Evolutionary conservation across 30 jellyfish, hydroid and myxozoan genomes (phyloP).

Genomic region (Morbakka virulenta): DNA sequence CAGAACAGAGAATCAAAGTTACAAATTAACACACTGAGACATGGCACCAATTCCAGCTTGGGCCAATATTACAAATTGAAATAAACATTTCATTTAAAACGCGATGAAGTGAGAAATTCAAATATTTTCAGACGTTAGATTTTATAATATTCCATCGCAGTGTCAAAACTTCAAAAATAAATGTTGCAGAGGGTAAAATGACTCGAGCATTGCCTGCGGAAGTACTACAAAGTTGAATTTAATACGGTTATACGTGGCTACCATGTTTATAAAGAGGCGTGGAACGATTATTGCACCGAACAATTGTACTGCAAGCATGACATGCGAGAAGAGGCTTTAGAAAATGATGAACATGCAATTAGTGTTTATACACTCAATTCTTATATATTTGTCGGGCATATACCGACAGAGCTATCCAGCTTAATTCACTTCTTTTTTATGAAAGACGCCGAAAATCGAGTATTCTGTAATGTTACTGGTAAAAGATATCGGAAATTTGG

Average conservation of each 20-base stretch:
- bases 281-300: not conserved
- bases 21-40: conserved; percentile 14
- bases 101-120: not conserved
- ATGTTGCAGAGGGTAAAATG: not conserved
- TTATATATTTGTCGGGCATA: not conserved
- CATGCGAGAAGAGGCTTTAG: not conserved
- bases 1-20: conserved; percentile 27
- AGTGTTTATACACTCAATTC: not conserved
- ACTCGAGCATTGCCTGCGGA: not conserved
- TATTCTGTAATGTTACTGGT: not conserved
- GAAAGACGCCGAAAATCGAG: not conserved
- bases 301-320: not conserved
- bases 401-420: conserved; percentile 1
- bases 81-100: not conserved
- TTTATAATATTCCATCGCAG: not conserved
- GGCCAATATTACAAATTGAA: conserved; percentile 34
- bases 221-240: not conserved
- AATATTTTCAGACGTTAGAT: not conserved
- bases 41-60: conserved; percentile 51
- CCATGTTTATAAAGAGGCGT: not conserved
- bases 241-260: not conserved
- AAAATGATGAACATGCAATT: not conserved
- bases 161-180: not conserved
- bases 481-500: not conserved
- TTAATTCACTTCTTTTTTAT: not conserved